Evolutionary conservation across 2,797 vertebrate genomes (phyloP), one percentile per base, ranked within the genome.

Genomic region (Acanthurus tractus): DNA sequence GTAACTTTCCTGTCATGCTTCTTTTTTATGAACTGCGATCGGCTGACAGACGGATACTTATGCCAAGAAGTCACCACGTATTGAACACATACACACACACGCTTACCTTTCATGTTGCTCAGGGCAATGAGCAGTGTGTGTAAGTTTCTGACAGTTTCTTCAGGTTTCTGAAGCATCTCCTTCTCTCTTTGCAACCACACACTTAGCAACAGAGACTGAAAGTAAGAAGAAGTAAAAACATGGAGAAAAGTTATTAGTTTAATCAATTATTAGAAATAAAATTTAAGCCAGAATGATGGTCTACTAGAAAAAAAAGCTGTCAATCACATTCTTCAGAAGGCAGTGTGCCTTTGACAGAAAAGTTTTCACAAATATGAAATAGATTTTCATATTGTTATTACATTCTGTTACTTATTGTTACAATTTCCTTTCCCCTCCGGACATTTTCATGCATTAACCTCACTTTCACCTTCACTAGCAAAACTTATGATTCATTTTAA

Each of bases 111-210:
- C 96, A 99, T 98, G 91, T 93, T 94, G 92, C 97, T 98, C 58
- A 99, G 94, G 66, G 95, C 91, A 1, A 94, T 93, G 59, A 99
- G 94, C 40, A 96, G 95, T 0, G 89, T 90, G 74, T 98, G 95
- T 45, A 99, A 95, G 85, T 95, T 96, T 89, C 87, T 89, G 40
- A 96, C 83, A 0, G 94, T 85, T 53, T 92, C 95, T 22, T 91
- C 92, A 3, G 93, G 89, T 74, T 94, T 95, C 77, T 96, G 96
- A 46, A 99, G 86, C 63, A 99, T 87, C 63, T 96, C 96, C 84
- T 95, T 97, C 86, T 99, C 98, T 89, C 96, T 96, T 49, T 96
- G 96, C 54, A 99, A 91, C 98, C 98, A 99, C 76, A 99, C 95
- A 68, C 94, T 96, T 59, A 99, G 93, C 65, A 99, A 90, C 71